Conservation (phyloP, 2,113 vertebrate species). For the Forbesichthys papilliferus region DNA sequence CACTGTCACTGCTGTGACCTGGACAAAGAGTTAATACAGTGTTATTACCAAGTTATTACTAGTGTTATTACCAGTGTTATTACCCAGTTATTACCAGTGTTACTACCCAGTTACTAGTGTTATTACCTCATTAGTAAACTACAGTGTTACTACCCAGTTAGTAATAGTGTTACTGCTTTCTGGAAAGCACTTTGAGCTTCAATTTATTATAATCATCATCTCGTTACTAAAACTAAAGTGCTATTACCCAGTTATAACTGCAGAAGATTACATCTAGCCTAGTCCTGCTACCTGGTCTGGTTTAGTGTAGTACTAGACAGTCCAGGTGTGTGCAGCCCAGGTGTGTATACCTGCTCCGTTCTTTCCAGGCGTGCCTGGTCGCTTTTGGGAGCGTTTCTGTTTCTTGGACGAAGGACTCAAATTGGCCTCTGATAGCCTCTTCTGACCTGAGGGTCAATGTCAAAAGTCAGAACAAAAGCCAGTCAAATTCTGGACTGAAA, state of each 20-base stretch:
- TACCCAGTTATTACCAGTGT: no score
- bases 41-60: background rate
- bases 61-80: no score
- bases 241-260: no score
- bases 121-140: no score
- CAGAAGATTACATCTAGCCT: background rate
- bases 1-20: conserved; percentile 98
- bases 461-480: conserved; percentile 14
- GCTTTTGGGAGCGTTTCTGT: conserved; percentile 93
- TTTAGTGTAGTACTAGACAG: background rate
- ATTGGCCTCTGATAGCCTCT: conserved; percentile 84
- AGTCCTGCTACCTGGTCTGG: background rate
- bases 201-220: no score
- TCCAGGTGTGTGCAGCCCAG: background rate
- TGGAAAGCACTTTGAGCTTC: no score
- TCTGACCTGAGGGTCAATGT: conserved; percentile 81
- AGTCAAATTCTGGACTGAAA: no score
- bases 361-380: conserved; percentile 79
- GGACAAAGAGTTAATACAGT: background rate
- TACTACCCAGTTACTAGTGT: no score
- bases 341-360: conserved; percentile 85
- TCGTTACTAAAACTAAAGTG: no score
- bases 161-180: no score
- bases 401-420: conserved; percentile 86
- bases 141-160: no score